Percentiles rank a stretch among this genome's conserved stretches.
phyloP scores from a whole-genome alignment of 2,888 invertebrate species.

The Cerastoderma edule region DNA sequence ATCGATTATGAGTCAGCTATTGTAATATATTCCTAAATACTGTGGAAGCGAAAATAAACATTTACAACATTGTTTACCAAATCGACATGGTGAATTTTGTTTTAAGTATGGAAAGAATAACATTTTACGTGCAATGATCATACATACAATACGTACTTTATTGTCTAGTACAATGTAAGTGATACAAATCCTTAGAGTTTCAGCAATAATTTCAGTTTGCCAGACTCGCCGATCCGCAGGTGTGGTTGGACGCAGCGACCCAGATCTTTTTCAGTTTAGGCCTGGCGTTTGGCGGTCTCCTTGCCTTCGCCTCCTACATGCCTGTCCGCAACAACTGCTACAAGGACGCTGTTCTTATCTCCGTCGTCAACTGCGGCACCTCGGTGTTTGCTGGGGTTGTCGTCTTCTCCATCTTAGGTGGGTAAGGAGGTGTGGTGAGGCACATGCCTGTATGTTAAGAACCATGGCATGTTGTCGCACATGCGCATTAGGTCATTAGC shows the following conservation, averaged over 20 bases:
- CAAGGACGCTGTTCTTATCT: constrained; percentile 94
- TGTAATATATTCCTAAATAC: no score
- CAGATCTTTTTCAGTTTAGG: constrained; percentile 98
- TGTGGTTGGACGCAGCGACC: constrained; percentile 97
- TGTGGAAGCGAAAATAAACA: no score
- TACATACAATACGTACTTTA: no score
- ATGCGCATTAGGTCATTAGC: no score
- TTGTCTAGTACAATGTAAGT: no score
- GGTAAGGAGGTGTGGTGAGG: not conserved
- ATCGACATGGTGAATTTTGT: no score
- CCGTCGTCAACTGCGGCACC: constrained; percentile 95
- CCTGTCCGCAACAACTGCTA: constrained; percentile 97
- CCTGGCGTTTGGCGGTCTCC: constrained; percentile 95
- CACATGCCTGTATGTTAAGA: no score
- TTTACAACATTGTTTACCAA: no score
- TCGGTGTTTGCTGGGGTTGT: constrained; percentile 98
- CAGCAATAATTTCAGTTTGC: constrained; percentile 87
- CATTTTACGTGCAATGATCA: no score
- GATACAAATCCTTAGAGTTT: not conserved
- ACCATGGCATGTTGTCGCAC: no score
- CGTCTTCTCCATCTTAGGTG: constrained; percentile 95
- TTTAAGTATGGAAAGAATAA: no score
- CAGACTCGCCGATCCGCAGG: constrained; percentile 92
- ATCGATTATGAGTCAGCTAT: no score
- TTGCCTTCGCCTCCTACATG: constrained; percentile 97